Conservation (phyloP, 2,888 invertebrate genomes). For the Diarsia mendica region DNA sequence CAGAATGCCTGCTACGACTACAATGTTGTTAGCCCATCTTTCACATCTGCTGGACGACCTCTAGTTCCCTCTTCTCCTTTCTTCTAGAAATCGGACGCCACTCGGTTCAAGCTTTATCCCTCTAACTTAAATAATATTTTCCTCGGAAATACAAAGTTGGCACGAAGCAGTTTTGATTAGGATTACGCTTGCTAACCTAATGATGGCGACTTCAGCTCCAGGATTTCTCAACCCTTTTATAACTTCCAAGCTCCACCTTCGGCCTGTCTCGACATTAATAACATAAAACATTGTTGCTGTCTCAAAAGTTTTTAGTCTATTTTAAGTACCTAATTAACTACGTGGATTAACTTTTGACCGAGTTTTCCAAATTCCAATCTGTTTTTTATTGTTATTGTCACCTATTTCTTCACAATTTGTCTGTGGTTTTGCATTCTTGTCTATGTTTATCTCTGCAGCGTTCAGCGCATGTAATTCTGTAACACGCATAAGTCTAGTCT, state of each 20-base stretch:
- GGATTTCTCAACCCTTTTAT: slow-evolving; percentile 6
- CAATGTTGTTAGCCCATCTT: background rate
- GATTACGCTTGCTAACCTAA: background rate
- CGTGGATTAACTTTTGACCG: slow-evolving; percentile 28
- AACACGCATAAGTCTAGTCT: background rate
- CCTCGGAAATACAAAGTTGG: background rate
- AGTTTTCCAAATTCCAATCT: slow-evolving; percentile 16
- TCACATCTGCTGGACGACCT: too few species aligned
- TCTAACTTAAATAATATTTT: background rate
- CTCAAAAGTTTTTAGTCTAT: slow-evolving; percentile 1
- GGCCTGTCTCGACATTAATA: background rate
- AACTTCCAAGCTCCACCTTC: background rate
- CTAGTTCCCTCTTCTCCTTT: background rate
- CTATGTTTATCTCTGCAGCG: slow-evolving; percentile 4
- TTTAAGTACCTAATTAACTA: slow-evolving; percentile 15
- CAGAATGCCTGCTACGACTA: background rate
- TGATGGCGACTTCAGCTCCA: slow-evolving; percentile 6
- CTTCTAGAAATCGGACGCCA: background rate
- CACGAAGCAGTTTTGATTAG: background rate
- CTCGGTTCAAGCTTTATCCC: background rate
- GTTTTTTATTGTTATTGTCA: slow-evolving; percentile 15
- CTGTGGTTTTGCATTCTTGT: background rate
- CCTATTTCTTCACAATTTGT: background rate
- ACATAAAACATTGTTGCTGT: slow-evolving; percentile 6
- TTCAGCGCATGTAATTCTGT: background rate